phyloP scores from a whole-genome alignment of 2,113 vertebrate species.

The Paralichthys olivaceus region DNA sequence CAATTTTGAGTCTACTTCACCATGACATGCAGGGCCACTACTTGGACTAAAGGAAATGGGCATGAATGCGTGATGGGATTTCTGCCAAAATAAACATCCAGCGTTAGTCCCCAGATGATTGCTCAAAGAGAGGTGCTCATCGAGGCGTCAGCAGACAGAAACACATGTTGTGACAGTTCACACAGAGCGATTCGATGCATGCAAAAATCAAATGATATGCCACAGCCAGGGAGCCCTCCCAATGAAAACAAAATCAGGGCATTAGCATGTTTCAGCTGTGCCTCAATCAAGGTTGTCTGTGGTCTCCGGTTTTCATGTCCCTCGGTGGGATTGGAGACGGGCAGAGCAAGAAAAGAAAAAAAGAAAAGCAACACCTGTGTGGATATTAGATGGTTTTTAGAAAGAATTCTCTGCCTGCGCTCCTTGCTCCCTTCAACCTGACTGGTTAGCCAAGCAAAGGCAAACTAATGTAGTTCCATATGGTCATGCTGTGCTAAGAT shows the following conservation, averaged over 20 bases:
- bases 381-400: conserved; percentile 59
- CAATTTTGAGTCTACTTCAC: conserved; percentile 47
- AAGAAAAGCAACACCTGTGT: conserved; percentile 53
- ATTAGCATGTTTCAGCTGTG: conserved; percentile 82
- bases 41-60: conserved; percentile 68
- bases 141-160: conserved; percentile 68
- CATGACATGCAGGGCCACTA: conserved; percentile 53
- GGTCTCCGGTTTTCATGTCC: conserved; percentile 71
- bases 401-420: conserved; percentile 29
- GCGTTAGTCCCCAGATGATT: conserved; percentile 67
- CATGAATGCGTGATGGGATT: conserved; percentile 71
- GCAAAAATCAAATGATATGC: conserved; percentile 80
- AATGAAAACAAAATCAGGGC: conserved; percentile 78
- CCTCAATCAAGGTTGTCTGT: conserved; percentile 74
- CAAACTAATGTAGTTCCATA: conserved; percentile 58
- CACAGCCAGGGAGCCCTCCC: conserved; percentile 69
- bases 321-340: conserved; percentile 66
- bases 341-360: conserved; percentile 26
- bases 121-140: conserved; percentile 68
- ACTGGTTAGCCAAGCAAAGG: conserved; percentile 63
- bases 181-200: conserved; percentile 72
- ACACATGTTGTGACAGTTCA: conserved; percentile 78
- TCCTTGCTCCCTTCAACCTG: conserved; percentile 46
- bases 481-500: conserved; percentile 67
- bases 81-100: conserved; percentile 74